These are phyloP conservation scores for Dolichopus griseipennis DNA, from an alignment of 2,888 invertebrate species.

Conservation along the genomic window DNA sequence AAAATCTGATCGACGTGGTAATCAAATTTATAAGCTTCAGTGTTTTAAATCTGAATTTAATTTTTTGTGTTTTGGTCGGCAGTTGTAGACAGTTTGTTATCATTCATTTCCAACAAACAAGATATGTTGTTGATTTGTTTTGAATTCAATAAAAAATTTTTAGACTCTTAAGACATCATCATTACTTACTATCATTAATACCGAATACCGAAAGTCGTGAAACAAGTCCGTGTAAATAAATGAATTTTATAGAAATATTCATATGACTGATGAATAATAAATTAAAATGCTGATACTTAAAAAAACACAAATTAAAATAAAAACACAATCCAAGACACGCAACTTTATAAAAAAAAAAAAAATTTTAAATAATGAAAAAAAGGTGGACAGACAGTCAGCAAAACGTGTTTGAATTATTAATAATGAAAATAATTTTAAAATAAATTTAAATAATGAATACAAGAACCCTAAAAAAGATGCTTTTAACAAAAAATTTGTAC, in stretches of 20 bases:
- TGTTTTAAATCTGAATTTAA: no score
- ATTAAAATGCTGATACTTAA: not conserved
- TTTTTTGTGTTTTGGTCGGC: no score
- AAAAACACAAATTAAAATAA: not conserved
- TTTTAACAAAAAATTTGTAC: no score
- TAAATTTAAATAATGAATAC: not conserved
- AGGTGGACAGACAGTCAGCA: constrained; percentile 9
- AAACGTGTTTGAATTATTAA: constrained; percentile 8
- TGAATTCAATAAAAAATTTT: no score
- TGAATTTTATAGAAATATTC: no score
- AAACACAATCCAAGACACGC: not conserved
- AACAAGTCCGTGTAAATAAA: no score
- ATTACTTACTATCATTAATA: no score
- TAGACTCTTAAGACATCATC: no score
- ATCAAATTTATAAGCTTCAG: not conserved
- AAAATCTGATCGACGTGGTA: constrained; percentile 6
- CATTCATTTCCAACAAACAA: no score
- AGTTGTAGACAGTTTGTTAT: no score
- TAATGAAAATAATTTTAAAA: not conserved
- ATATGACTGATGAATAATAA: not conserved
- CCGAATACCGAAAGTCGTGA: no score
- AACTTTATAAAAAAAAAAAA: constrained; percentile 2
- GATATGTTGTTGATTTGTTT: no score
- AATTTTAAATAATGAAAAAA: not conserved
- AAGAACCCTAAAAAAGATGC: not conserved